Base-by-base conservation (phyloP, 2,113 vertebrate species). In the Aleadryas rufinucha region DNA sequence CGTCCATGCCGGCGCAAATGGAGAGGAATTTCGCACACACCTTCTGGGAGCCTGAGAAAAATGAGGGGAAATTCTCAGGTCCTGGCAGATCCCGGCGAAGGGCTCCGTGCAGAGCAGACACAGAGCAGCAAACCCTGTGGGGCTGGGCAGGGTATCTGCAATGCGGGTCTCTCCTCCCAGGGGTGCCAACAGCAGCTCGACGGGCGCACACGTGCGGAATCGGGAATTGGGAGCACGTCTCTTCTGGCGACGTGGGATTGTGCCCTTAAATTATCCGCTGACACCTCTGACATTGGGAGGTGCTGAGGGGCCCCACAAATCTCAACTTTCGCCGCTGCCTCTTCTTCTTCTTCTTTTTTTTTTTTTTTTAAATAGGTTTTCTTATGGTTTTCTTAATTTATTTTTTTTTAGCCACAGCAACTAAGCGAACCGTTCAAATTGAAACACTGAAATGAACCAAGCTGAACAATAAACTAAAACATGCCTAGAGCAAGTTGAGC, bases 401-500 rank as follows among this genome's bases (percentile, higher is more conserved):
- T 97, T 94, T 95, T 95, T 95, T 87, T 96, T 97, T 97, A 97
- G 97, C 98, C 97, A 94, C 87, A 86, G 96, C 96, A 94, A 97
- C 96, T 96, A 97, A 97, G 97, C 33, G 93, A 98, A 96, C 96
- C 95, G 41, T 98, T 98, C 98, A 97, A 94, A 98, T 96, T 95
- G 96, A 95, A 83, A 96, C 95, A 95, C 97, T 89, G 93, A 97
- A 98, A 98, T 98, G 97, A 98, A 97, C 97, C 93, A 97, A 97
- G 96, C 97, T 98, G 96, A 98, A 98, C 98, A 98, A 98, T 98
- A 98, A 98, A 98, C 97, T 98, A 98, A 98, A 98, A 98, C 96
- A 98, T 94, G 98, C 98, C 98, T 98, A 97, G 97, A 98, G 98
- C 98, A 97, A 98, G 97, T 98, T 97, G 91, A 98, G 98, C 98